Percentiles rank a stretch among this genome's conserved stretches.
Evolutionary conservation across 2,888 invertebrate species (phyloP).

Genomic region (Eurytoma adleriae): DNA sequence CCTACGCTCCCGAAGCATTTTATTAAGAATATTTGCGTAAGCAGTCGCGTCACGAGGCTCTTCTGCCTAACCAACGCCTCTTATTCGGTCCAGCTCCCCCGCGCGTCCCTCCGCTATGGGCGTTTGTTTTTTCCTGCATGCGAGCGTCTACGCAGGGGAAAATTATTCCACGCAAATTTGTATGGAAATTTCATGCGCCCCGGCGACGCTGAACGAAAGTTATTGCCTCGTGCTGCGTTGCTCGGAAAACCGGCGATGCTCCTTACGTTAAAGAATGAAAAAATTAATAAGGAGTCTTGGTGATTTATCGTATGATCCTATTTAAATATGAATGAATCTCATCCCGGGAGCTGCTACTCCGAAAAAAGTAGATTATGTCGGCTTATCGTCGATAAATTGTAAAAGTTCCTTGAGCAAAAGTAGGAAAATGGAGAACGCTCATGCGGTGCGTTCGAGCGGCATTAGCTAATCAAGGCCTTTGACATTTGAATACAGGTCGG

Average conservation of each 20-base stretch:
- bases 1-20: conserved; percentile 34
- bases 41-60: not conserved
- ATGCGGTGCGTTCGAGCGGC: too few relatives aligned
- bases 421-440: too few relatives aligned
- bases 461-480: too few relatives aligned
- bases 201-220: conserved; percentile 3
- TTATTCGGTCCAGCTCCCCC: not conserved
- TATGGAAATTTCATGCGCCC: conserved; percentile 48
- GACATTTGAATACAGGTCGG: too few relatives aligned
- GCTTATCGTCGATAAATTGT: too few relatives aligned
- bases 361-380: too few relatives aligned
- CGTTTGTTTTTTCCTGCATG: conserved; percentile 25
- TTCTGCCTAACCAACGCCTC: not conserved
- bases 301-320: not conserved
- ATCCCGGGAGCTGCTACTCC: too few relatives aligned
- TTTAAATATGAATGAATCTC: conserved; percentile 19
- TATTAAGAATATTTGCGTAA: conserved; percentile 47
- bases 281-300: conserved; percentile 11
- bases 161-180: conserved; percentile 45
- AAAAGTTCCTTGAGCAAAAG: too few relatives aligned
- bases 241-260: not conserved
- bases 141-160: not conserved
- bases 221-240: conserved; percentile 16
- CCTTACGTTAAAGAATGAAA: not conserved
- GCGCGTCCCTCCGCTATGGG: conserved; percentile 23